phyloP scores from a whole-genome alignment of 1,140 invertebrate genomes.

The Metaphire vulgaris region DNA sequence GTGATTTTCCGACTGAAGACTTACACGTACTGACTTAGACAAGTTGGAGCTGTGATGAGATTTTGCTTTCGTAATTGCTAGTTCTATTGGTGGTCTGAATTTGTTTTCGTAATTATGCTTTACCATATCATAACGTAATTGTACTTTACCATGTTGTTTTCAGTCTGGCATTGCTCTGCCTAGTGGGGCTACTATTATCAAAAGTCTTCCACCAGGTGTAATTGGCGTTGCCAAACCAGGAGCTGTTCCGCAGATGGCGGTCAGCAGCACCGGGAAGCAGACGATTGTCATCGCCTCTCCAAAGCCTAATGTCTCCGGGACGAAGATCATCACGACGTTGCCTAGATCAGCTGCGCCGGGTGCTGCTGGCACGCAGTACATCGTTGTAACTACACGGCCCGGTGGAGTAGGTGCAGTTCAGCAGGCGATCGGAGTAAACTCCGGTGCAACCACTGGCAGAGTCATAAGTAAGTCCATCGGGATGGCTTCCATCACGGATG shows the following conservation, averaged over 20 bases:
- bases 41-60: no score
- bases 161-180: not conserved
- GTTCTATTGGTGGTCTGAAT: no score
- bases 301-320: constrained; percentile 37
- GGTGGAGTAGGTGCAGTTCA: constrained; percentile 8
- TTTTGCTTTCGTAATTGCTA: no score
- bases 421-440: not conserved
- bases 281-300: constrained; percentile 55
- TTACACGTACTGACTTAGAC: no score
- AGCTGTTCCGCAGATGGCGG: constrained; percentile 37
- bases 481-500: no score
- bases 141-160: no score
- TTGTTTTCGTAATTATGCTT: no score
- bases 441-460: not conserved
- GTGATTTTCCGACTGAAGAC: no score
- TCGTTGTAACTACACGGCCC: constrained; percentile 50
- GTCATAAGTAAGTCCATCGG: not conserved
- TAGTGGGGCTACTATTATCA: constrained; percentile 43
- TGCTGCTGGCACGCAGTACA: constrained; percentile 46
- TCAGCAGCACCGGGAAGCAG: constrained; percentile 43
- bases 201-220: constrained; percentile 52
- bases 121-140: no score
- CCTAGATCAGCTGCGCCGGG: constrained; percentile 44
- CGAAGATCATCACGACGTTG: constrained; percentile 52
- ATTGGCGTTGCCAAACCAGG: constrained; percentile 50